These are phyloP conservation scores for Pammene aurita DNA, from an alignment of 2,888 invertebrate species.

Conservation along the genomic window DNA sequence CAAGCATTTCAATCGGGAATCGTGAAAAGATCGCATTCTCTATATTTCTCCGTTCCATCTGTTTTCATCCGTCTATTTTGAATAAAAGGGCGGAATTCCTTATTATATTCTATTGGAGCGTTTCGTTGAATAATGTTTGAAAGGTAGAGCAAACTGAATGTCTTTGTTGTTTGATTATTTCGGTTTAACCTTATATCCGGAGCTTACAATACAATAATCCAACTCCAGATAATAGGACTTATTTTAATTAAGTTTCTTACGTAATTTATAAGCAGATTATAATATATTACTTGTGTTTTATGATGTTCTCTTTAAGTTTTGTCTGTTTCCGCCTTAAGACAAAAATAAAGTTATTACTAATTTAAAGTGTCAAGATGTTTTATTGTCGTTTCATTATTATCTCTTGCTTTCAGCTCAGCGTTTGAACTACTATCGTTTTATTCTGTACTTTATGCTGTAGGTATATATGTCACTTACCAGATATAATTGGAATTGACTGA, in stretches of 20 bases:
- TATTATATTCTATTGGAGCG: slow-evolving; percentile 1
- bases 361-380: background rate
- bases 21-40: background rate
- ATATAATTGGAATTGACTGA: background rate
- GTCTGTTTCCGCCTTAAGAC: background rate
- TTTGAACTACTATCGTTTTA: background rate
- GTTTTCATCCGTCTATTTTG: slow-evolving; percentile 19
- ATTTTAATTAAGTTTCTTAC: no score
- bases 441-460: background rate
- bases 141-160: slow-evolving; percentile 2
- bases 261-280: no score
- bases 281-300: background rate
- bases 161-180: slow-evolving; percentile 4
- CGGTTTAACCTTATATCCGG: background rate
- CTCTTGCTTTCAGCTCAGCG: background rate
- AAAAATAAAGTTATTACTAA: background rate
- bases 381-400: background rate
- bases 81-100: slow-evolving; percentile 28
- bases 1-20: slow-evolving; percentile 10
- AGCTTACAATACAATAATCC: background rate
- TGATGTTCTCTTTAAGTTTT: background rate
- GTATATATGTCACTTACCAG: background rate
- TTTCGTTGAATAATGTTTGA: slow-evolving; percentile 15
- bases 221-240: background rate
- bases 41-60: slow-evolving; percentile 23